Evolutionary conservation across 1,140 invertebrate species (phyloP).

Genomic region (Neodiprion virginianus): DNA sequence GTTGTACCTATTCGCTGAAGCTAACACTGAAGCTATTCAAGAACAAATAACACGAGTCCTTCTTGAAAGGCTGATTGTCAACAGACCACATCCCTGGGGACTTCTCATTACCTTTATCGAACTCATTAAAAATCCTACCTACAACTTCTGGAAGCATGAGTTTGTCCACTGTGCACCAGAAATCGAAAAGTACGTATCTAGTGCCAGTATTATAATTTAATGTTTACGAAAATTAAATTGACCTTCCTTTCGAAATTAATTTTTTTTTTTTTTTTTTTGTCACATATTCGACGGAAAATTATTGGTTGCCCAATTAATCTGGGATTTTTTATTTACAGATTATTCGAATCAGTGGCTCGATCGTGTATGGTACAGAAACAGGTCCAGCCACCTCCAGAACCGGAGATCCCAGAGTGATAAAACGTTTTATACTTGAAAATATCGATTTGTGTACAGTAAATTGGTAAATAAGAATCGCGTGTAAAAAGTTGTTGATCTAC

Average conservation of each 20-base stretch:
- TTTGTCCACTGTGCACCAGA: conserved; percentile 99
- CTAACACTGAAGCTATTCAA: conserved; percentile 96
- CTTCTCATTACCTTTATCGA: conserved; percentile 98
- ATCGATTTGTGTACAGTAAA: conserved; percentile 58
- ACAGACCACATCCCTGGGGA: conserved; percentile 99
- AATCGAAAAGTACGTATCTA: conserved; percentile 88
- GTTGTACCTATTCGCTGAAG: conserved; percentile 97
- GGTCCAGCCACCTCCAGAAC: conserved; percentile 64
- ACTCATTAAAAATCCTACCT: conserved; percentile 97
- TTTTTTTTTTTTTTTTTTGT: conserved; percentile 32
- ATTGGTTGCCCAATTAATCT: conserved; percentile 71
- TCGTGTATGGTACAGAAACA: conserved; percentile 91
- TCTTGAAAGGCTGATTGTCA: conserved; percentile 95
- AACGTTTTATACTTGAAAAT: conserved; percentile 42
- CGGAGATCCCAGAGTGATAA: conserved; percentile 68
- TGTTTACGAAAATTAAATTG: conserved; percentile 14
- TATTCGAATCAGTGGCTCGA: conserved; percentile 93
- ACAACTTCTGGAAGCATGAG: conserved; percentile 99
- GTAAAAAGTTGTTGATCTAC: conserved; percentile 60
- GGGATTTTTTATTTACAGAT: conserved; percentile 62
- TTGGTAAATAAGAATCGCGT: conserved; percentile 51
- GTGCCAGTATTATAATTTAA: conserved; percentile 7
- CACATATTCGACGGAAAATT: conserved; percentile 59
- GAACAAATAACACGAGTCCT: conserved; percentile 92
- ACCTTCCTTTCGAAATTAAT: neutral